Evolutionary conservation across 2,888 invertebrate species (phyloP), one percentile per base, ranked within the genome.

Genomic region (Cantharis rustica): DNA sequence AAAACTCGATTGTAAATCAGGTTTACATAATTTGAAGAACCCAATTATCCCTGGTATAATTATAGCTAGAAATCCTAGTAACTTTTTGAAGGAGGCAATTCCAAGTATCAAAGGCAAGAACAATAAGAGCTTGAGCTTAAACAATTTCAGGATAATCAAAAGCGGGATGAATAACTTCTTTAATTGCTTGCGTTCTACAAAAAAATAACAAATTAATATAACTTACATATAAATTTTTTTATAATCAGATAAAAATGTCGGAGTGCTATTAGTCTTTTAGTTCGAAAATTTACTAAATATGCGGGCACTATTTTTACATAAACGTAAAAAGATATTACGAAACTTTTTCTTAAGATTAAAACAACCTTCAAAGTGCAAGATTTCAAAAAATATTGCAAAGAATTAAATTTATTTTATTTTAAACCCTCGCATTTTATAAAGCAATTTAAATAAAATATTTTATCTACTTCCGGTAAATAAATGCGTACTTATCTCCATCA

Each of bases 41-140:
- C 94, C 96, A 83, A 96, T 95, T 0, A 95, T 88, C 80, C 95
- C 94, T 73, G 96, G 96, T 79, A 96, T 89, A 61, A 95, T 91
- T 27, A 96, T 92, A 11, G 95, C 95, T 84, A 95, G 90, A 87
- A 96, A 93, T 64, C 95, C 95, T 0, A 96, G 90, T 87, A 96
- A 91, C 85, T 96, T 96, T 89, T 96, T 95, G 85, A 96, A 94
- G 70, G 96, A 95, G 26, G 93, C 95, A 80, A 96, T 89, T 1
- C 96, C 96, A 68, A 96, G 90, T 81, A 96, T 95, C 81, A 96
- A 90, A 1, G 96, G 96, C 87, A 96, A 88, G 90, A 96, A 95
- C 5, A 96, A 89, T 3, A 96, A 89, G 71, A 96, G 89, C 86
- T 96, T 96, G 86, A 96, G 86, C 88, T 96, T 96, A 91, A 96